Base-by-base conservation (phyloP, 2,797 vertebrate species). In the Crypturellus tataupa region DNA sequence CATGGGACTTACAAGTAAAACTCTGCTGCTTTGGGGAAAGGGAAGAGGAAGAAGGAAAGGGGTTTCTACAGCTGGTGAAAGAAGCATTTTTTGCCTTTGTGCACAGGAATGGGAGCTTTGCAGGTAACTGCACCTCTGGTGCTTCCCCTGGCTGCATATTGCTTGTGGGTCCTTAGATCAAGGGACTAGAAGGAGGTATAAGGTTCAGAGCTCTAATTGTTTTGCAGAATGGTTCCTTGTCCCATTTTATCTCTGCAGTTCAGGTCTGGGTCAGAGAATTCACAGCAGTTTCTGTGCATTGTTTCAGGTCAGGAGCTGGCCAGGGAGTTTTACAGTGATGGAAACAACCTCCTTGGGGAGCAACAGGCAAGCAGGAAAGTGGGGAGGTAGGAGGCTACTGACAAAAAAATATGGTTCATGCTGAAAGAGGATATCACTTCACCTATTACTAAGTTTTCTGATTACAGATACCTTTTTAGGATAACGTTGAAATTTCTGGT, bases 381-480 rank as follows among this genome's bases (percentile, higher is more conserved):
- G 1, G 17, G 55, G 37, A 68, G n/a, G 35, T 18, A 7, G 82
- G 46, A 72, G 15, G 58, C 20, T 20, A 80, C 33, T 81, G 83
- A 39, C 71, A 47, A 53, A 53, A 53, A 53, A 47, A 20, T 47
- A 9, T 6, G 16, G 21, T n/a, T 72, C 37, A 63, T 40, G 15
- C 2, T 2, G 39, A 18, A 91, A 89, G 77, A 90, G 92, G n/a
- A 75, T 31, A 12, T 81, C 85, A 59, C 59, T 77, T 84, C 56
- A 70, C 60, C 58, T 93, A 3, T 71, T 62, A 49, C 79, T 64
- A 64, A 85, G 68, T 78, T 83, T 95, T 94, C 64, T 94, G 31
- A 68, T 82, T 53, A 73, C 29, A 80, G 44, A 91, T 93, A 94
- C 90, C 90, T 96, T 67, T 80, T 37, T 56, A 65, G 65, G 59